A percentile compares a stretch with the other conserved stretches of the same genome.
These are phyloP conservation scores for Paradoxurus hermaphroditus DNA, from an alignment of 2,113 vertebrate genomes.

Conservation along the genomic window DNA sequence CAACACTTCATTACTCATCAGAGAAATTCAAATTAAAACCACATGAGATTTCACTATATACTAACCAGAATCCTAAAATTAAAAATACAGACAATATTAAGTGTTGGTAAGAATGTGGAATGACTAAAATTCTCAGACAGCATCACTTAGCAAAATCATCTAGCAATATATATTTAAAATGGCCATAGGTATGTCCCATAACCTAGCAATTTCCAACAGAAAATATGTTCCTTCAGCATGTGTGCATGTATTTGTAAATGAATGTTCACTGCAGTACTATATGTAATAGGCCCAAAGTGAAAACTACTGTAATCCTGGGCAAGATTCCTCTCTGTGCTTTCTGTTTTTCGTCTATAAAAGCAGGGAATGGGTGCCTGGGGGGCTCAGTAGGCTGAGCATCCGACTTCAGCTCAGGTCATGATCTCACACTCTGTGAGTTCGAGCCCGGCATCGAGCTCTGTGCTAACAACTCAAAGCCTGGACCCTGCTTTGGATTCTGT, in stretches of 20 bases:
- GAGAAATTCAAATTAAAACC: constrained; percentile 15
- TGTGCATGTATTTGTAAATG: background rate
- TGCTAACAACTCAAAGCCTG: too few species aligned
- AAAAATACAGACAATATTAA: background rate
- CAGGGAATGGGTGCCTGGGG: too few species aligned
- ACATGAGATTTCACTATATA: background rate
- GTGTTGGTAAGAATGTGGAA: background rate
- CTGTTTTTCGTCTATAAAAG: background rate
- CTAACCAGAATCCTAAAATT: background rate
- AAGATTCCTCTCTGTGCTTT: background rate
- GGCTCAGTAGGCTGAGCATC: too few species aligned
- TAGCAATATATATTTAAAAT: background rate
- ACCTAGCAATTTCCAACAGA: background rate
- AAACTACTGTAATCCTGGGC: background rate
- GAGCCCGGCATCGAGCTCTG: too few species aligned
- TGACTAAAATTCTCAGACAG: background rate
- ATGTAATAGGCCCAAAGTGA: background rate
- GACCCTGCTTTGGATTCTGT: too few species aligned
- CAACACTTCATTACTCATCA: background rate
- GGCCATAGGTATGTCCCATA: background rate
- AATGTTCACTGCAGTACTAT: background rate
- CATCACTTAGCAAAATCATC: background rate
- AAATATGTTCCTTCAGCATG: background rate
- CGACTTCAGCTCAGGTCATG: too few species aligned
- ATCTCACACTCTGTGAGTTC: too few species aligned